phyloP scores from a whole-genome alignment of 1,140 invertebrate genomes.

The Platyura marginata region DNA sequence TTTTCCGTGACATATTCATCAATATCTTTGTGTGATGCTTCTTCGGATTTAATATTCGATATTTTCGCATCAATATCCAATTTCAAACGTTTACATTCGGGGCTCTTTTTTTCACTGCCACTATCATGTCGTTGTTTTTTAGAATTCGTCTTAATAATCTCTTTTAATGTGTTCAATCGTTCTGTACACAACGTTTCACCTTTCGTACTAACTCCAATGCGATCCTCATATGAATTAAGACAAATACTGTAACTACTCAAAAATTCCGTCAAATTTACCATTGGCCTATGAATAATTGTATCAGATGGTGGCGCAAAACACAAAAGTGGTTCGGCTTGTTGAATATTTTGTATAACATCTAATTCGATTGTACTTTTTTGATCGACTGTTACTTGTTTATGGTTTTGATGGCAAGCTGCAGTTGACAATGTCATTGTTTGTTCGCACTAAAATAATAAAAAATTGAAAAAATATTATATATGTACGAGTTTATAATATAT shows the following conservation, averaged over 20 bases:
- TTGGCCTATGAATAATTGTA: constrained; percentile 41
- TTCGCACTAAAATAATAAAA: neutral
- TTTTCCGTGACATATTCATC: neutral
- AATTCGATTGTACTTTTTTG: neutral
- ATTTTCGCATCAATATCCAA: constrained; percentile 9
- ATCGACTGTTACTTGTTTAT: neutral
- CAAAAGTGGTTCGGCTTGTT: constrained; percentile 9
- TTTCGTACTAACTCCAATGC: constrained; percentile 36
- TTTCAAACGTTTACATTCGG: constrained; percentile 23
- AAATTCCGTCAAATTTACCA: constrained; percentile 52
- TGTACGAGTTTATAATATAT: neutral
- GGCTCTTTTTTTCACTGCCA: constrained; percentile 23
- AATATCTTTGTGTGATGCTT: neutral
- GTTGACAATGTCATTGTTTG: neutral
- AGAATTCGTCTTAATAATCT: constrained; percentile 8
- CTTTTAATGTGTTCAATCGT: constrained; percentile 3
- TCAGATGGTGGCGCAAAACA: constrained; percentile 24
- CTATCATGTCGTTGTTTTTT: constrained; percentile 37
- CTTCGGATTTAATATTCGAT: neutral
- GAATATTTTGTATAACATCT: neutral
- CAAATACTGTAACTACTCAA: constrained; percentile 54
- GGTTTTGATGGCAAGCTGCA: neutral
- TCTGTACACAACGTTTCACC: constrained; percentile 17
- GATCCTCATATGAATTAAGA: constrained; percentile 48
- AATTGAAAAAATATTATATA: neutral